A percentile compares a stretch with the other conserved stretches of the same genome.
Conservation (phyloP, 2,113 vertebrate species). For the Synchiropus splendidus region DNA sequence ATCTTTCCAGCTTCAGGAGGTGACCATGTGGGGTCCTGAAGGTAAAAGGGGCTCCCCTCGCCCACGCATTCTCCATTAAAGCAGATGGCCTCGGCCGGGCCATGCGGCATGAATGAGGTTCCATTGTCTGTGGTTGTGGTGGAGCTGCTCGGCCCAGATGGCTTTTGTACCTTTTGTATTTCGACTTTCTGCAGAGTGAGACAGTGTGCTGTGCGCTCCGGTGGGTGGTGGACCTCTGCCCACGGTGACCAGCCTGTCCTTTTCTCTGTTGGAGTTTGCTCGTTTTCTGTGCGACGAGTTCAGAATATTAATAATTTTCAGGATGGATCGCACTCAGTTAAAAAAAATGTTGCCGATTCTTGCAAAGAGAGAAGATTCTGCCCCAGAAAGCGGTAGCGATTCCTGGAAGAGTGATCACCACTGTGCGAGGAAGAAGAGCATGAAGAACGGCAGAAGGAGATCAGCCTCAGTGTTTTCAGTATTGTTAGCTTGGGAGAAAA, state of each 20-base stretch:
- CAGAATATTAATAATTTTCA: too few relatives aligned
- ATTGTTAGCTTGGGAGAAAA: too few relatives aligned
- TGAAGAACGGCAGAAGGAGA: too few relatives aligned
- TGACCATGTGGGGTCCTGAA: conserved; percentile 30
- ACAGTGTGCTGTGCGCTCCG: conserved; percentile 45
- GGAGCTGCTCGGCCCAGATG: conserved; percentile 63
- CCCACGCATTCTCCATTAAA: conserved; percentile 54
- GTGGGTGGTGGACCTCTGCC: conserved; percentile 49
- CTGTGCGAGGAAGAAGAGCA: too few relatives aligned
- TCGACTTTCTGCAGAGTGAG: conserved; percentile 48
- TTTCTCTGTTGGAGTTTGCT: conserved; percentile 2
- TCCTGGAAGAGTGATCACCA: too few relatives aligned
- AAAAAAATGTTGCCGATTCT: too few relatives aligned
- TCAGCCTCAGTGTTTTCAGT: too few relatives aligned
- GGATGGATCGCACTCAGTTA: too few relatives aligned
- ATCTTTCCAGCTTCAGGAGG: conserved; percentile 11
- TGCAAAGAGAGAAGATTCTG: too few relatives aligned
- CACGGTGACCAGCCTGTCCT: conserved; percentile 37
- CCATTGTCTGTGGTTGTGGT: conserved; percentile 59
- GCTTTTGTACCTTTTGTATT: conserved; percentile 62
- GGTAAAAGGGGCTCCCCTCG: conserved; percentile 37
- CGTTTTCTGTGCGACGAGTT: too few relatives aligned
- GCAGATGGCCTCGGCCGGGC: conserved; percentile 59
- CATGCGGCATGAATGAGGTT: conserved; percentile 42
- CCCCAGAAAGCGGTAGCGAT: too few relatives aligned